Percentiles rank a stretch among this genome's conserved stretches.
phyloP scores from a whole-genome alignment of 2,797 vertebrate genomes.

The Mastacembelus armatus region DNA sequence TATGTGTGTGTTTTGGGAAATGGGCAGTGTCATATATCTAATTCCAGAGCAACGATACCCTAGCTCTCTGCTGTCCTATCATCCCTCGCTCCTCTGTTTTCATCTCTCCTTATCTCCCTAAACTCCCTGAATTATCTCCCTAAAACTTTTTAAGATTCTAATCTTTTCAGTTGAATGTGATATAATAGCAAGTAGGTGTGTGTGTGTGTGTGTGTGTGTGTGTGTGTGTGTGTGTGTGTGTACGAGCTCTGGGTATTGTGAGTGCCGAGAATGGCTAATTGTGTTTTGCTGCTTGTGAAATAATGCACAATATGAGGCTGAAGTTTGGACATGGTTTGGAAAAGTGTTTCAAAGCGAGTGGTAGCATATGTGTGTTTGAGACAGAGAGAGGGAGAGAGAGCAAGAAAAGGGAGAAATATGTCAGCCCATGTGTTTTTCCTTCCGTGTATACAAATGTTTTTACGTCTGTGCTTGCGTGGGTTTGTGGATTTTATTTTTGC shows the following conservation, averaged over 20 bases:
- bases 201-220: constrained; percentile 16
- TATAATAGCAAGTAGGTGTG: constrained; percentile 1
- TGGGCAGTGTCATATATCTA: constrained; percentile 37
- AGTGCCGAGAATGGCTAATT: constrained; percentile 32
- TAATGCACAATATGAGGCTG: no score
- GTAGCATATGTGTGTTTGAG: constrained; percentile 27
- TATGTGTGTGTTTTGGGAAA: constrained; percentile 3
- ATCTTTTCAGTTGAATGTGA: constrained; percentile 11
- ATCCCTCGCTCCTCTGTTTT: constrained; percentile 35
- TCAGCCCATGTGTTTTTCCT: background rate
- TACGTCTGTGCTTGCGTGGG: constrained; percentile 8
- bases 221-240: constrained; percentile 25
- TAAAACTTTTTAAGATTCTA: constrained; percentile 17
- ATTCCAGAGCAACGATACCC: constrained; percentile 44
- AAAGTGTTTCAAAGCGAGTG: constrained; percentile 26
- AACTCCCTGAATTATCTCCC: constrained; percentile 16
- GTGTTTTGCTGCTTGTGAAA: no score
- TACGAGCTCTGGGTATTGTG: constrained; percentile 4
- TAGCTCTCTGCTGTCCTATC: constrained; percentile 35
- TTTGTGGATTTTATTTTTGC: constrained; percentile 20
- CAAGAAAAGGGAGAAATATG: background rate
- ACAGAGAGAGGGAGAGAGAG: background rate
- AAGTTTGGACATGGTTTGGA: no score
- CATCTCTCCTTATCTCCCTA: constrained; percentile 19
- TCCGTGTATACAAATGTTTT: constrained; percentile 3